Percentiles rank a stretch among this genome's conserved stretches.
phyloP scores from a whole-genome alignment of 2,113 vertebrate genomes.

The Paralichthys olivaceus region DNA sequence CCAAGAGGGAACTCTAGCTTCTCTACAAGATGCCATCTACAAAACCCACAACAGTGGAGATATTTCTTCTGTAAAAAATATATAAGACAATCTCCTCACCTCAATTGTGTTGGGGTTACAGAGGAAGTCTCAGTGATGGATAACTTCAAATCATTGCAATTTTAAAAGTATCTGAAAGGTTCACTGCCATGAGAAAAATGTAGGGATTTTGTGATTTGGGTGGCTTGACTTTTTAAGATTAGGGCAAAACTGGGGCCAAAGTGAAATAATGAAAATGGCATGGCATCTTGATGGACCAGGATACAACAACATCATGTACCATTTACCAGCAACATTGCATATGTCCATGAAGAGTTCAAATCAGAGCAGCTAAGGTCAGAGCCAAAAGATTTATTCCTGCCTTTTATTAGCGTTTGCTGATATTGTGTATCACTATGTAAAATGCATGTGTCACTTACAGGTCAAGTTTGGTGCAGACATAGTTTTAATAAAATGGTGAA shows the following conservation, averaged over 20 bases:
- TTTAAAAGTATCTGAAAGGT: too few relatives aligned
- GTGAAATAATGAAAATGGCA: conserved; percentile 31
- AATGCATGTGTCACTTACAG: neutral
- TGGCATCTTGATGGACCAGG: neutral
- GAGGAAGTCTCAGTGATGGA: neutral
- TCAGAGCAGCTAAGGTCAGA: neutral
- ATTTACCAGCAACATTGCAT: conserved; percentile 9
- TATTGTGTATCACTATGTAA: neutral
- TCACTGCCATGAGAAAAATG: neutral
- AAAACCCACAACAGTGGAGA: neutral
- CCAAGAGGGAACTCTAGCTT: neutral
- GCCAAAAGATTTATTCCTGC: neutral
- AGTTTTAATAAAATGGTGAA: neutral
- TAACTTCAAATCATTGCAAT: neutral
- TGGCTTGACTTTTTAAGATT: conserved; percentile 12
- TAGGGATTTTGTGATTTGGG: neutral
- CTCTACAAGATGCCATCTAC: neutral
- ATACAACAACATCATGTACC: neutral
- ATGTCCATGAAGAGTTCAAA: neutral
- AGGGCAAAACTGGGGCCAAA: neutral
- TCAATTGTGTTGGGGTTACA: neutral
- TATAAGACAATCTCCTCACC: neutral
- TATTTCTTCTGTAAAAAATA: neutral
- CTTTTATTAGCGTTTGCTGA: neutral
- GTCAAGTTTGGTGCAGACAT: neutral